Base-by-base conservation (phyloP, 2,113 vertebrate species). In the Silurus meridionalis region DNA sequence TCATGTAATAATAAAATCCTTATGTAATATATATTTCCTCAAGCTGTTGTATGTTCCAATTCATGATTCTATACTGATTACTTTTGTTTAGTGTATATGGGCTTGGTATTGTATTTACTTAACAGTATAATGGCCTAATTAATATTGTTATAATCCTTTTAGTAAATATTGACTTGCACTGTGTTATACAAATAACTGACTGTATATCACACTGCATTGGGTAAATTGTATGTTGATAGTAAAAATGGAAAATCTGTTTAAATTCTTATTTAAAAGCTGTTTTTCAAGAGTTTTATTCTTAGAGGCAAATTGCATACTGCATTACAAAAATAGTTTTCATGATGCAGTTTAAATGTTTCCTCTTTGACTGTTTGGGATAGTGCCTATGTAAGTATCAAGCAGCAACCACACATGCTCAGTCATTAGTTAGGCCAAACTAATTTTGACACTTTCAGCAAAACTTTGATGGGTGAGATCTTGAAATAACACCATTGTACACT, bases 311-410 rank as follows among this genome's bases (percentile, higher is more conserved):
- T 37, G 37, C 23, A 28, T 14, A 64, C 6, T 8, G 3, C 52
- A 55, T 85, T 28, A n/a, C 23, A 72, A 37, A 14, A 25, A 11
- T 0, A 4, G 0, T 19, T 58, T 67, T 82, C 37, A 8, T 48
- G 58, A 8, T 71, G 53, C 67, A 69, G 25, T 64, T 80, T 84
- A 72, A 86, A 81, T 81, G n/a, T 11, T 11, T 64, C 80, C 69
- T 71, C 15, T 63, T 53, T 82, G 82, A 80, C 88, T 55, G 85
- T 86, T 89, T 46, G 50, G 66, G 15, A 63, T 77, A 75, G 64
- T 89, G 88, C 57, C 0, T 71, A 53, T 85, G 83, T 66, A 85
- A 85, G 85, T 82, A 82, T 82, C 69, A 53, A 25, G 80, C 61
- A 71, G 48, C 55, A 85, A 82, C 85, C 88, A 82, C 82, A 78